A percentile compares a stretch with the other conserved stretches of the same genome.
Evolutionary conservation across 2,888 invertebrate species (phyloP).

Genomic region (Stenoptilia bipunctidactyla): DNA sequence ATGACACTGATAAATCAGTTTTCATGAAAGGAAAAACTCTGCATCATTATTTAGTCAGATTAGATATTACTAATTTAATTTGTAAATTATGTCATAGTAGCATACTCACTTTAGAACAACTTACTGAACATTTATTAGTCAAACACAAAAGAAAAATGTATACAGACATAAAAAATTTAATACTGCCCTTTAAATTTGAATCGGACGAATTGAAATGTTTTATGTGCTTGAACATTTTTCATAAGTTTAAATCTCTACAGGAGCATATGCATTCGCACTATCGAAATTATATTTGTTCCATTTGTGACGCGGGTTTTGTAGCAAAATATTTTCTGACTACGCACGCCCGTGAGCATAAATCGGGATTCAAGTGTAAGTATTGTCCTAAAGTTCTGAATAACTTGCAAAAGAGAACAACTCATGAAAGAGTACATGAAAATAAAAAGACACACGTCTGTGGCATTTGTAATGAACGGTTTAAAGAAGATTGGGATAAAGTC

Average conservation of each 20-base stretch:
- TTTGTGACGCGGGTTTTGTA: constrained; percentile 56
- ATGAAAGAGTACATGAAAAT: constrained; percentile 52
- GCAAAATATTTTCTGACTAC: constrained; percentile 46
- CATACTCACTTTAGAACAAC: constrained; percentile 30
- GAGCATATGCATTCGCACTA: constrained; percentile 61
- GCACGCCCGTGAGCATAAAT: constrained; percentile 55
- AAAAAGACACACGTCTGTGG: constrained; percentile 57
- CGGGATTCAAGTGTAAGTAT: constrained; percentile 44
- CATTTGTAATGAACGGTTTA: constrained; percentile 55
- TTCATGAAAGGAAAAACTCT: constrained; percentile 50
- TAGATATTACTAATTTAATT: constrained; percentile 51
- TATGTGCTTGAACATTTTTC: constrained; percentile 43
- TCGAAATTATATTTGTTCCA: constrained; percentile 55
- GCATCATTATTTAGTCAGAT: constrained; percentile 48
- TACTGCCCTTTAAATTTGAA: constrained; percentile 44
- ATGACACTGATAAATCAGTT: constrained; percentile 37
- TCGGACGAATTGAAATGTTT: constrained; percentile 49
- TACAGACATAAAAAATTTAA: constrained; percentile 44
- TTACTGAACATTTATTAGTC: constrained; percentile 43
- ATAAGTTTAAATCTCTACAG: constrained; percentile 54
- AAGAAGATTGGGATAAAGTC: constrained; percentile 58
- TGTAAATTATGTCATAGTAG: constrained; percentile 42
- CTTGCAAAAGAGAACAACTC: constrained; percentile 52
- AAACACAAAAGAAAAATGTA: constrained; percentile 50
- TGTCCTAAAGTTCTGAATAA: constrained; percentile 49